A percentile compares a stretch with the other conserved stretches of the same genome.
Evolutionary conservation across 2,797 vertebrate species (phyloP).

Genomic region (Esox lucius): DNA sequence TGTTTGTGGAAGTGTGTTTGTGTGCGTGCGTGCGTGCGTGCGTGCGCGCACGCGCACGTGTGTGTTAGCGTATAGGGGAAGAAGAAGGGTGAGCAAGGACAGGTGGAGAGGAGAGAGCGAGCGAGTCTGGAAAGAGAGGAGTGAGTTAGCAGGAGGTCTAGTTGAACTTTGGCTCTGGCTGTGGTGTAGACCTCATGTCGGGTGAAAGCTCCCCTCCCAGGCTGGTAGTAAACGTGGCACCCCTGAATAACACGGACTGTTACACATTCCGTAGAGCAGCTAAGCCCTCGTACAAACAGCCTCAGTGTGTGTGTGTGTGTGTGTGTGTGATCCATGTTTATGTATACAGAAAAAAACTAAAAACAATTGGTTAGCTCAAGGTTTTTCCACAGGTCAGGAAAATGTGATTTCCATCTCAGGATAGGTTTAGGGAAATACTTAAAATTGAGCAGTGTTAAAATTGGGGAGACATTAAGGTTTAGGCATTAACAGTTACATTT

Average conservation of each 20-base stretch:
- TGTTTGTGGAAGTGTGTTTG: slow-evolving; percentile 10
- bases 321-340: not conserved
- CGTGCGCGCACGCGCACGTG: no score
- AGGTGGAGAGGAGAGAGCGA: slow-evolving; percentile 10
- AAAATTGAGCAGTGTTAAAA: no score
- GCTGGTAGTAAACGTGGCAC: slow-evolving; percentile 63
- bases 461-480: no score
- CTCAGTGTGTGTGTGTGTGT: slow-evolving; percentile 16
- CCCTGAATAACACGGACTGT: not conserved
- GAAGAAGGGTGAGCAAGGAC: not conserved
- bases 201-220: slow-evolving; percentile 57
- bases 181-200: slow-evolving; percentile 53
- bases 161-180: slow-evolving; percentile 72
- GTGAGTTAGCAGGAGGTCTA: slow-evolving; percentile 46
- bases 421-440: no score
- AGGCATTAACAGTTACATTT: no score
- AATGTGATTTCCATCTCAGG: no score
- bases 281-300: slow-evolving; percentile 28
- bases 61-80: not conserved
- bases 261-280: not conserved
- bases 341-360: no score
- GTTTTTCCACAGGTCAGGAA: no score
- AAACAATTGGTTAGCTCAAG: no score
- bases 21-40: slow-evolving; percentile 32
- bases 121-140: slow-evolving; percentile 5